Evolutionary conservation across 2,888 invertebrate species (phyloP), one percentile per base, ranked within the genome.

Genomic region (Thecocarcelia acutangulata): DNA sequence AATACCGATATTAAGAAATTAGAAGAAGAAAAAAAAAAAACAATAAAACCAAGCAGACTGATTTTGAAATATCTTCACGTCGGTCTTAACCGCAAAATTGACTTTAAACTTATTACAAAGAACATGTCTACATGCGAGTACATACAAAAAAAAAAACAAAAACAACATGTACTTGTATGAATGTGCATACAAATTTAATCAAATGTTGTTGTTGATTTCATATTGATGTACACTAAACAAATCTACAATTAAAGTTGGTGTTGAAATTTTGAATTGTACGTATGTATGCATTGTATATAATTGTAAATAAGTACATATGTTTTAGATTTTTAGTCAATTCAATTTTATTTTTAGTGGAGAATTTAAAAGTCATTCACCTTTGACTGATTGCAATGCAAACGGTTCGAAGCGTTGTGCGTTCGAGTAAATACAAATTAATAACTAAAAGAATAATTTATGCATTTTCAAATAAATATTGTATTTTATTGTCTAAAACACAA

Each of bases 331-430:
- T 19, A 48, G 15, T 66, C 17, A 12, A 58, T 54, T 74, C 56
- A 5, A 50, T 15, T 72, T 42, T 28, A 15, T 68, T 58, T 50
- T 13, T 24, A 4, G 13, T 42, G 15, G 48, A 21, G 48, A 79
- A 46, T 37, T 46, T 50, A 69, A 56, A 44, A 73, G 81, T 52
- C 77, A 81, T 81, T 81, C 77, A 81, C 68, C 81, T 81, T 58
- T 74, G 48, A 58, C 40, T 74, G 63, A 52, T 44, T 68, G 77
- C 59, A 66, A 42, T 64, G 56, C 28, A 28, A 28, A 6, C 28
- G 33, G 33, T 5, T 8, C 8, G 8, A 5, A 33, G 3, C 33
- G 33, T 33, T 33, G 33, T 33, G 3, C 8, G 33, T 33, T 6
- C 5, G n/a, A n/a, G n/a, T n/a, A n/a, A n/a, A 33, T 33, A 33